Evolutionary conservation across 2,888 invertebrate species (phyloP).

Genomic region (Julus scandinavius): DNA sequence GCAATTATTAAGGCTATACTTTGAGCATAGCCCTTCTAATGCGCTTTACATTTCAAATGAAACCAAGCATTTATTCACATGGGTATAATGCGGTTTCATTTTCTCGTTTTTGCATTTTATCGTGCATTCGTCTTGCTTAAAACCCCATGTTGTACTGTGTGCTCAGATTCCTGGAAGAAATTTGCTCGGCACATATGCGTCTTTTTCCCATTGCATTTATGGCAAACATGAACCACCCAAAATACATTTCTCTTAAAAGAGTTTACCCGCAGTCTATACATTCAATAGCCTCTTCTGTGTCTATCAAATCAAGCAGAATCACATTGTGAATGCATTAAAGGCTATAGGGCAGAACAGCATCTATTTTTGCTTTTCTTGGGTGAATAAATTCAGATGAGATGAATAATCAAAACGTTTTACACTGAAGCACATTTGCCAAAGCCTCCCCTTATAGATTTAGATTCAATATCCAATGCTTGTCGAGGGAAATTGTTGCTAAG

Average conservation of each 20-base stretch:
- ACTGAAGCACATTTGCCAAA: not conserved
- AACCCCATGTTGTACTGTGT: not conserved
- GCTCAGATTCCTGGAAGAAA: not conserved
- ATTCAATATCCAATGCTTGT: not conserved
- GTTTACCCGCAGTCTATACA: not conserved
- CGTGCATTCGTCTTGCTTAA: not conserved
- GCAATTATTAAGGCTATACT: not conserved
- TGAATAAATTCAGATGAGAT: constrained; percentile 6
- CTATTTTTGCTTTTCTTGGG: constrained; percentile 4
- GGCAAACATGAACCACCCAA: not conserved
- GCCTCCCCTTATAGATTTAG: not conserved
- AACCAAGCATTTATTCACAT: not conserved
- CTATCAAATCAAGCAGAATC: constrained; percentile 21
- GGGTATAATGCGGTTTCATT: constrained; percentile 1
- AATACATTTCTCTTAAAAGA: not conserved
- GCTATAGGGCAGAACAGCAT: not conserved
- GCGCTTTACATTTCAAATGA: not conserved
- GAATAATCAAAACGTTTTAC: constrained; percentile 21
- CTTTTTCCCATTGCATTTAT: not conserved
- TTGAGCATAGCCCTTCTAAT: no score
- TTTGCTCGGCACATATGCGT: not conserved
- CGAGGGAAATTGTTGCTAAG: not conserved
- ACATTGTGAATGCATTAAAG: not conserved
- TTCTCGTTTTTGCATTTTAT: not conserved
- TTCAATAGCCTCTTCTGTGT: not conserved